phyloP scores from a whole-genome alignment of 2,113 vertebrate species.

The Triplophysa siluroides region DNA sequence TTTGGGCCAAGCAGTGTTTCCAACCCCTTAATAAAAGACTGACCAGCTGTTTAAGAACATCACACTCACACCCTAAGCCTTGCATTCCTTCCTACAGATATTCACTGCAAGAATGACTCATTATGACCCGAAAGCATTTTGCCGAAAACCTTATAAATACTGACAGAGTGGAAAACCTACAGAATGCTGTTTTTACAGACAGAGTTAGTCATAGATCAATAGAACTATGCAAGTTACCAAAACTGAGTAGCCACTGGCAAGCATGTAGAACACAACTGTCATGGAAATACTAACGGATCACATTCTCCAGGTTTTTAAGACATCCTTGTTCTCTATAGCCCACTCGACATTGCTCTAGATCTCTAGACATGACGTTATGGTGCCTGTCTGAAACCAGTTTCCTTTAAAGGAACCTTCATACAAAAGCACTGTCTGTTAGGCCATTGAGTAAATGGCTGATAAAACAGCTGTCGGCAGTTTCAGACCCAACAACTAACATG shows the following conservation, averaged over 20 bases:
- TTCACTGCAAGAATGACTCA: background rate
- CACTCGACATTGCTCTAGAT: background rate
- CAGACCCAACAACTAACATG: background rate
- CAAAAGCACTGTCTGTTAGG: background rate
- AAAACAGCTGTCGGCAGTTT: background rate
- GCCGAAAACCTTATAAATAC: background rate
- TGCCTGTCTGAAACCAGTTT: too few relatives aligned
- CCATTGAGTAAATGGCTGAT: background rate
- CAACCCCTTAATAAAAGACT: constrained; percentile 20
- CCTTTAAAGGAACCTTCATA: background rate
- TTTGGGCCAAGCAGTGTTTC: background rate
- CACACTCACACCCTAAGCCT: constrained; percentile 18
- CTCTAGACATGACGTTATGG: background rate
- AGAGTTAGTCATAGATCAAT: background rate
- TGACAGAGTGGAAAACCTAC: background rate
- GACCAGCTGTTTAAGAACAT: constrained; percentile 30
- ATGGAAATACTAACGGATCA: too few relatives aligned
- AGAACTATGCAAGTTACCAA: background rate
- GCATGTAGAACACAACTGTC: too few relatives aligned
- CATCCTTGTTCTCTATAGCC: background rate
- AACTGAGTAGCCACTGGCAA: background rate
- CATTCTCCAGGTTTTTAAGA: too few relatives aligned
- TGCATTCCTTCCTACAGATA: background rate
- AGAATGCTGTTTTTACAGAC: background rate
- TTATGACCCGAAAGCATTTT: constrained; percentile 5